phyloP scores from a whole-genome alignment of 2,888 invertebrate species.

The Oxycera nigricornis region DNA sequence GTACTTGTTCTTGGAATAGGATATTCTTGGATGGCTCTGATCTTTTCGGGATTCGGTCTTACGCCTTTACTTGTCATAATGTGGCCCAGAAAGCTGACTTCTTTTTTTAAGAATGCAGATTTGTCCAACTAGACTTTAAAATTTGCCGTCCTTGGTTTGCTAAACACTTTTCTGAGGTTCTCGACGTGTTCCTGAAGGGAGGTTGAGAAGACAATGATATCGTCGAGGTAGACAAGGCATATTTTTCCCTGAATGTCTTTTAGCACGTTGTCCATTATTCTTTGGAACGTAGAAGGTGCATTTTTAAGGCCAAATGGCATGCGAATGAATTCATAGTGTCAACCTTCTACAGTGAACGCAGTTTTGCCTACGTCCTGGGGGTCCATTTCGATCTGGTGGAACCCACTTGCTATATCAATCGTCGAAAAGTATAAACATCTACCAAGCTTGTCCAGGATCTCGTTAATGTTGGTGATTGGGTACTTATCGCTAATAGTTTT shows the following conservation, averaged over 20 bases:
- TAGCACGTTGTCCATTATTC: not conserved
- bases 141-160: not conserved
- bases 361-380: slow-evolving; percentile 18
- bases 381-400: not conserved
- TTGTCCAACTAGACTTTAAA: not conserved
- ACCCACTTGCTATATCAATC: not conserved
- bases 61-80: not conserved
- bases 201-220: slow-evolving; percentile 1
- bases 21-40: not conserved
- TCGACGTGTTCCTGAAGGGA: not conserved
- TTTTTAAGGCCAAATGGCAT: slow-evolving; percentile 42
- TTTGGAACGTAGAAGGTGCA: not conserved
- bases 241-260: not conserved
- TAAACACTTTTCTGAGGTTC: not conserved
- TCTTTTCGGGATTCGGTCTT: not conserved
- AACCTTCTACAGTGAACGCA: slow-evolving; percentile 35
- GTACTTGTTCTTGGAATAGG: not conserved
- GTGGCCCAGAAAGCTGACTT: not conserved
- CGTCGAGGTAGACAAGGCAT: not conserved
- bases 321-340: slow-evolving; percentile 31
- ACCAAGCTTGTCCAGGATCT: not conserved
- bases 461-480: not conserved
- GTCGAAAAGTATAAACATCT: not conserved
- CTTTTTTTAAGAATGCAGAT: not conserved
- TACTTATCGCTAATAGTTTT: not conserved